Conservation (phyloP, 64 coral and sea anemone species). For the Dendronephthya gigantea region DNA sequence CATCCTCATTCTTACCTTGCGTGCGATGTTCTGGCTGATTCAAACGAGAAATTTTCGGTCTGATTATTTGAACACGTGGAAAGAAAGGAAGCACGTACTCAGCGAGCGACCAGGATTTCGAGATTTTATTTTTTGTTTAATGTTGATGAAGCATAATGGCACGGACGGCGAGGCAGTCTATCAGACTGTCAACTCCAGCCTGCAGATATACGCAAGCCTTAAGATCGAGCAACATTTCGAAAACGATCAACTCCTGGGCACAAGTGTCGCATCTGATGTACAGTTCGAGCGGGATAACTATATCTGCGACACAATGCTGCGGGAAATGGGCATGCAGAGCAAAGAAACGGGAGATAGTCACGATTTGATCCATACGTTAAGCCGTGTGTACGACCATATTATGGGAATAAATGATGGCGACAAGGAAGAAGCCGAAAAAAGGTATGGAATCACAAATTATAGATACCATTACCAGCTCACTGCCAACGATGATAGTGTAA, state of each 20-base stretch:
- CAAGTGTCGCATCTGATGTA: neutral
- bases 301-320: neutral
- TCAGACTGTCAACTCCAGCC: neutral
- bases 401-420: neutral
- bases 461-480: too few relatives aligned
- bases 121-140: conserved; percentile 1
- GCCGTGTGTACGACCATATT: neutral
- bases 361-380: neutral
- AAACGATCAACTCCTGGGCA: neutral
- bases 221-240: neutral
- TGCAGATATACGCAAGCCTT: neutral
- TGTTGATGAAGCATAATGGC: neutral
- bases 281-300: conserved; percentile 14
- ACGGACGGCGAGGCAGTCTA: neutral
- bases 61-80: neutral
- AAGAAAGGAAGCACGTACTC: neutral
- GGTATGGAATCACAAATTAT: neutral
- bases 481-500: too few relatives aligned
- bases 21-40: neutral
- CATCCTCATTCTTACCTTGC: neutral
- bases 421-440: neutral
- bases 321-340: neutral
- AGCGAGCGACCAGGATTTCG: conserved; percentile 1
- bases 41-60: neutral
- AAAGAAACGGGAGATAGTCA: neutral